phyloP scores from a whole-genome alignment of 2,888 invertebrate genomes.

The Rutpela maculata region DNA sequence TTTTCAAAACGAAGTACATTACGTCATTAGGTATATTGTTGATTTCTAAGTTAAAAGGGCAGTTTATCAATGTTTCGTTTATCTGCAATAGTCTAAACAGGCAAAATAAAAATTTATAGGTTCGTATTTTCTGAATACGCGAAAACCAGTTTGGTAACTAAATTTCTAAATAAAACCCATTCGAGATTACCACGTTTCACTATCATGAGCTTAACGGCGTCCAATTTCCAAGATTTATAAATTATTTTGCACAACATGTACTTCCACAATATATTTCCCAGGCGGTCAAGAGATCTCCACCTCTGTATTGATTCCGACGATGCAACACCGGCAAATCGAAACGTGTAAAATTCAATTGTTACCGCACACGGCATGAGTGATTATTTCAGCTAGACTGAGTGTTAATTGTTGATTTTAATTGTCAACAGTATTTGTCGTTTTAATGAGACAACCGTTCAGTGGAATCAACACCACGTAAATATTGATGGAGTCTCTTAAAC shows the following conservation, averaged over 20 bases:
- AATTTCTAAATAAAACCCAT: slow-evolving; percentile 12
- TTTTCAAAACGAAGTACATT: too few species aligned
- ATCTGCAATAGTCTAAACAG: background rate
- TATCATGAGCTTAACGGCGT: slow-evolving; percentile 11
- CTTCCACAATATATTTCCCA: slow-evolving; percentile 19
- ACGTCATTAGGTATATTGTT: too few species aligned
- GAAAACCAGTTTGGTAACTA: slow-evolving; percentile 7
- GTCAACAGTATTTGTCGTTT: background rate
- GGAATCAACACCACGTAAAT: background rate
- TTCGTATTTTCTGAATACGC: background rate
- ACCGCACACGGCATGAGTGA: background rate
- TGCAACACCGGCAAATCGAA: slow-evolving; percentile 2
- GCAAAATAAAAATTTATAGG: slow-evolving; percentile 10
- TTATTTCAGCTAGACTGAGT: background rate
- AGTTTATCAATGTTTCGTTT: too few species aligned
- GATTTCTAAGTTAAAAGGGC: too few species aligned
- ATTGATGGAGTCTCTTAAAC: background rate
- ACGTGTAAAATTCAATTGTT: slow-evolving; percentile 7
- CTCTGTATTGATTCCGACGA: background rate
- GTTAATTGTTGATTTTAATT: slow-evolving; percentile 25
- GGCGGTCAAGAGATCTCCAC: slow-evolving; percentile 5
- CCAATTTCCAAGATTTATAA: slow-evolving; percentile 19
- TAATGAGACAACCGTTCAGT: background rate
- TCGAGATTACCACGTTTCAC: slow-evolving; percentile 2
- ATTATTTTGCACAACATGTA: slow-evolving; percentile 19